A percentile compares a stretch with the other conserved stretches of the same genome.
These are phyloP conservation scores for Cheiracanthium punctorium DNA, from an alignment of 2,888 invertebrate species.

Conservation along the genomic window DNA sequence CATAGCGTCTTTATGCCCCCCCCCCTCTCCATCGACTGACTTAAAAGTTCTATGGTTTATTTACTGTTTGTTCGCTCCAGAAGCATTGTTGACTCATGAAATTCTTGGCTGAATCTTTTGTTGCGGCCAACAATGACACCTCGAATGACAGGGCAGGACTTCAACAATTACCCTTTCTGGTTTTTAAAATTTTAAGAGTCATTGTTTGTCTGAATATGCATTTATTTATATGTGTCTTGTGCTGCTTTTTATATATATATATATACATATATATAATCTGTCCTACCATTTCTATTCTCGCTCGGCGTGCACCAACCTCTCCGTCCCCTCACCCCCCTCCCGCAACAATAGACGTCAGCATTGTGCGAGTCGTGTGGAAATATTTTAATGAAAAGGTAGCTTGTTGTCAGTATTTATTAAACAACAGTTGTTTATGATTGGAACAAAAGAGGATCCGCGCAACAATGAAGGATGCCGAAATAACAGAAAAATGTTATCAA, in stretches of 20 bases:
- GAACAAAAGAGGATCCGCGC: conserved; percentile 36
- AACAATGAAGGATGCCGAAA: conserved; percentile 50
- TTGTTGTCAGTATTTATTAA: conserved; percentile 61
- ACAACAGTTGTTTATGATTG: conserved; percentile 66
- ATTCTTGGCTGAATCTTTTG: conserved; percentile 52
- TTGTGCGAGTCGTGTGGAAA: conserved; percentile 21
- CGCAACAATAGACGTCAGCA: background rate
- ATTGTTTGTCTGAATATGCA: conserved; percentile 54
- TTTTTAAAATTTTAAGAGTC: conserved; percentile 53
- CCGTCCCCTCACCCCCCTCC: background rate
- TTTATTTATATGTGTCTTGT: conserved; percentile 25
- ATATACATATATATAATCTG: no score
- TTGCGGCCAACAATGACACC: conserved; percentile 54
- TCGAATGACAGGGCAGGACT: conserved; percentile 39
- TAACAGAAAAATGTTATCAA: conserved; percentile 66
- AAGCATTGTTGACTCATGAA: conserved; percentile 49
- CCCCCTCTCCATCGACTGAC: background rate
- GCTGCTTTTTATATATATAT: no score
- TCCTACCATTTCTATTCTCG: no score
- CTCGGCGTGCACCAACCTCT: no score
- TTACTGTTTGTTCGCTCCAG: conserved; percentile 35
- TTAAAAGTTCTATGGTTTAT: conserved; percentile 47
- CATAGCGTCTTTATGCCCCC: background rate
- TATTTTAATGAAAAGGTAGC: conserved; percentile 26
- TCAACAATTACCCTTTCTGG: conserved; percentile 46